These are phyloP conservation scores for Acrossocheilus wenchowensis DNA, from an alignment of 2,797 vertebrate genomes.

Conservation along the genomic window DNA sequence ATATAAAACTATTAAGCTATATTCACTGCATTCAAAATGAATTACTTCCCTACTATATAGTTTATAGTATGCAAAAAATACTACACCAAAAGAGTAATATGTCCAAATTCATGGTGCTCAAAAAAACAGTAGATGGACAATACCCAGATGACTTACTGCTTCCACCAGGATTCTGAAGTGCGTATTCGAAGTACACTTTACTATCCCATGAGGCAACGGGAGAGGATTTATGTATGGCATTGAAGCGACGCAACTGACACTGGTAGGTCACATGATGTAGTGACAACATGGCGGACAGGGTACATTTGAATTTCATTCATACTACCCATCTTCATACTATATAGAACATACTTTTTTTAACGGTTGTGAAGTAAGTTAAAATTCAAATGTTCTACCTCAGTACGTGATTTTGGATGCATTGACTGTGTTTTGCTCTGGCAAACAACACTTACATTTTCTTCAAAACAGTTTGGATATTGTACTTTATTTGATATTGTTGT, in stretches of 20 bases:
- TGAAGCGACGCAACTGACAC: neutral
- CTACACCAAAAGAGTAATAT: too few species aligned
- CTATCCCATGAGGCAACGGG: too few species aligned
- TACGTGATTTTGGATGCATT: too few species aligned
- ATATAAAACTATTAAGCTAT: neutral
- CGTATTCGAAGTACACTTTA: neutral
- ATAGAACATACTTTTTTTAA: neutral
- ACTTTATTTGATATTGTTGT: neutral
- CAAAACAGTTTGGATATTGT: too few species aligned
- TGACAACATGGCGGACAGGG: too few species aligned
- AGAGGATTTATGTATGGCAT: neutral
- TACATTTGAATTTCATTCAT: neutral
- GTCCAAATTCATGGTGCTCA: too few species aligned
- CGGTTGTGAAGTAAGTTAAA: too few species aligned
- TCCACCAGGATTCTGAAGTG: neutral
- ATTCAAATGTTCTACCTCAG: too few species aligned
- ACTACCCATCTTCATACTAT: neutral
- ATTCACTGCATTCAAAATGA: neutral
- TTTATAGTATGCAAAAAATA: neutral
- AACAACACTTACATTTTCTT: neutral
- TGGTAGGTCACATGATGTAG: neutral
- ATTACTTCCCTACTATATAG: neutral
- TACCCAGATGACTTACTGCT: neutral
- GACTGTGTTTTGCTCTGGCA: neutral
- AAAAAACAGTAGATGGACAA: neutral